Conservation (phyloP, 2,113 vertebrate genomes). For the Eonycteris spelaea region DNA sequence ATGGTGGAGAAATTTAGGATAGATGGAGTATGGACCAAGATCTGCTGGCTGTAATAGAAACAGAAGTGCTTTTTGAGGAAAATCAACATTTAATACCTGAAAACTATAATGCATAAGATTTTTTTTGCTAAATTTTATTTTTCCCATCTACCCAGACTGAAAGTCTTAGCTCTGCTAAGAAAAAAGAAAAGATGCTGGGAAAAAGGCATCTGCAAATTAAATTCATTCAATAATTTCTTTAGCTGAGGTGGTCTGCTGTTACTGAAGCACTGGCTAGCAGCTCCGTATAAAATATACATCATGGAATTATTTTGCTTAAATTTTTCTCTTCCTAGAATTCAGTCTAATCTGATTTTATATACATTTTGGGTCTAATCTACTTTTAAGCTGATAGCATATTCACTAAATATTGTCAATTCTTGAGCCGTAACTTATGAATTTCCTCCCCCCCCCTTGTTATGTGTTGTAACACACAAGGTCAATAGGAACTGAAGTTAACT, state of each 20-base stretch:
- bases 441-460: not conserved
- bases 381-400: not conserved
- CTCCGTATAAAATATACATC: not conserved
- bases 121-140: not conserved
- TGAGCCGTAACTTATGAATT: not conserved
- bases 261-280: not conserved
- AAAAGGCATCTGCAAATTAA: constrained; percentile 6
- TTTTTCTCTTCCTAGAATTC: not conserved
- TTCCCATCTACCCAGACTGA: not conserved
- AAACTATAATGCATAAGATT: not conserved
- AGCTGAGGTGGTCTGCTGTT: not conserved
- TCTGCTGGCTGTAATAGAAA: not conserved
- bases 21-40: not conserved
- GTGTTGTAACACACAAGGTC: not conserved
- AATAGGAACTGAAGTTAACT: not conserved
- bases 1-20: not conserved
- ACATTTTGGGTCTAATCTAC: not conserved
- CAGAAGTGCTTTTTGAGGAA: not conserved
- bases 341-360: not conserved
- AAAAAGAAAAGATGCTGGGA: not conserved
- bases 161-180: not conserved
- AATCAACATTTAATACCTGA: not conserved
- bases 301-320: not conserved
- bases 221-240: not conserved
- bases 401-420: not conserved